Evolutionary conservation across 2,113 vertebrate species (phyloP).

Genomic region (Eretmochelys imbricata): DNA sequence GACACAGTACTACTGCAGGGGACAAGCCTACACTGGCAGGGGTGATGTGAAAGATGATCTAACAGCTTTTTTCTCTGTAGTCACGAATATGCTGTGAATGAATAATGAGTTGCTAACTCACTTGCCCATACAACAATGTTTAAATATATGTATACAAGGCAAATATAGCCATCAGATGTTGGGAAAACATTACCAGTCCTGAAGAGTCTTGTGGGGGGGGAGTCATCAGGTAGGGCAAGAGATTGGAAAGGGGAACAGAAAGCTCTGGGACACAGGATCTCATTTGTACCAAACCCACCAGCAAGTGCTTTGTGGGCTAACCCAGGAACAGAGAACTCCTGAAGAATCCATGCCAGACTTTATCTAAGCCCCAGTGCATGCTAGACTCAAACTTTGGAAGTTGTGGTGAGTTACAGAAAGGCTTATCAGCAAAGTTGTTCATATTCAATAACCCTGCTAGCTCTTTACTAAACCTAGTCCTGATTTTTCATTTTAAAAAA

Average conservation of each 20-base stretch:
- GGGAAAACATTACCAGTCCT: background rate
- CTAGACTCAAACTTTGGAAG: background rate
- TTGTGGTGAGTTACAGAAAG: background rate
- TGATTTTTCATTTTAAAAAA: background rate
- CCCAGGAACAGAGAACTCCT: background rate
- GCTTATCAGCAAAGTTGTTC: background rate
- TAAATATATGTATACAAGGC: too few relatives aligned
- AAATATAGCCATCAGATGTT: background rate
- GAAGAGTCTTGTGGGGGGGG: background rate
- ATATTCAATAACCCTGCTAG: background rate
- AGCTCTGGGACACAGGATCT: background rate
- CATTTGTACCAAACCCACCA: background rate
- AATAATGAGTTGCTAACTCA: background rate
- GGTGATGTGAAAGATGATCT: background rate
- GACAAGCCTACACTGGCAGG: background rate
- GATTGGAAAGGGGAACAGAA: background rate
- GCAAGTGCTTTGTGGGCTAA: background rate
- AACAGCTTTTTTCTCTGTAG: background rate
- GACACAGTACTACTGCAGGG: background rate
- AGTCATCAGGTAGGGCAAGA: background rate
- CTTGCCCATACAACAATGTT: background rate
- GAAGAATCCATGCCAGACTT: rapidly evolving
- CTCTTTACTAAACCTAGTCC: background rate
- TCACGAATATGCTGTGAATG: background rate
- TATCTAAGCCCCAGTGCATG: background rate